phyloP scores from a whole-genome alignment of 2,797 vertebrate genomes.

The Argentina silus region DNA sequence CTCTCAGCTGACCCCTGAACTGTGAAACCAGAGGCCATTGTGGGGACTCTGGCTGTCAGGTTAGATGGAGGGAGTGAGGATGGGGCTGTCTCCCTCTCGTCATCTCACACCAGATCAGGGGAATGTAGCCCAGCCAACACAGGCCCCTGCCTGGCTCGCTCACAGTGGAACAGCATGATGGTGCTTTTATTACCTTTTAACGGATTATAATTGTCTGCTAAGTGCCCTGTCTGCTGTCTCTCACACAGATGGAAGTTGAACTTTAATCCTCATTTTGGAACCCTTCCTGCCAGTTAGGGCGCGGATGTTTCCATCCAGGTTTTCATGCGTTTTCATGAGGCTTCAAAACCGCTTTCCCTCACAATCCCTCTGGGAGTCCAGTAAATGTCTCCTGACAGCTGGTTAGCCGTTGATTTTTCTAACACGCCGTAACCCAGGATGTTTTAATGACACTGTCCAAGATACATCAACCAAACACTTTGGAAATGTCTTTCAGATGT shows the following conservation, averaged over 20 bases:
- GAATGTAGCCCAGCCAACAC: constrained; percentile 30
- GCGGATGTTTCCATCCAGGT: constrained; percentile 74
- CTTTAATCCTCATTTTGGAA: constrained; percentile 75
- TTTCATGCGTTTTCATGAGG: constrained; percentile 62
- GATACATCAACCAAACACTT: constrained; percentile 65
- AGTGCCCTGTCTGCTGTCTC: constrained; percentile 70
- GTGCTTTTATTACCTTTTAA: constrained; percentile 76
- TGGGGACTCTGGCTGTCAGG: constrained; percentile 26
- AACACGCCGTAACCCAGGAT: constrained; percentile 64
- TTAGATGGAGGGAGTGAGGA: constrained; percentile 36
- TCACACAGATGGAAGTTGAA: constrained; percentile 76
- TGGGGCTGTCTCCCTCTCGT: constrained; percentile 56
- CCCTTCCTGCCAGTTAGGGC: constrained; percentile 64
- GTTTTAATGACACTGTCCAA: constrained; percentile 73
- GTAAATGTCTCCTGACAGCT: constrained; percentile 72
- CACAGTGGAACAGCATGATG: constrained; percentile 60
- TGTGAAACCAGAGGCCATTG: constrained; percentile 54
- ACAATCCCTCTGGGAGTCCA: constrained; percentile 37
- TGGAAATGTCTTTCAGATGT: constrained; percentile 78
- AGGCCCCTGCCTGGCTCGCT: constrained; percentile 41
- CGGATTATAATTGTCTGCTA: constrained; percentile 79
- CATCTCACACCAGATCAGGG: constrained; percentile 60
- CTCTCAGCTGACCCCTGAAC: constrained; percentile 53
- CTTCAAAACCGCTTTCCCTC: constrained; percentile 71
- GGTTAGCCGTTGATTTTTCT: constrained; percentile 61